Conservation (phyloP, 2,113 vertebrate species). For the Furnarius figulus region DNA sequence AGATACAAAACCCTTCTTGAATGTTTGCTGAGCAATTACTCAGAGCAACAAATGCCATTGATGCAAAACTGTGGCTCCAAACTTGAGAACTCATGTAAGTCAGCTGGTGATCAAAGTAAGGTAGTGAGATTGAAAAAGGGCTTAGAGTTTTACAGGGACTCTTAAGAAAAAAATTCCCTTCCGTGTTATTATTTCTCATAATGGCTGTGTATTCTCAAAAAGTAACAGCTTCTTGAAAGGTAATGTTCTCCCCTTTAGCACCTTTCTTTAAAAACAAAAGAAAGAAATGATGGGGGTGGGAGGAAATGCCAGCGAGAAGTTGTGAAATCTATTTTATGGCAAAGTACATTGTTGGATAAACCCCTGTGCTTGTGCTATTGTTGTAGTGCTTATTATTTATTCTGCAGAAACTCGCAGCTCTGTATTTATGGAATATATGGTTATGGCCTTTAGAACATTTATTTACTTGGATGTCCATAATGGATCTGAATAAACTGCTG, state of each 20-base stretch:
- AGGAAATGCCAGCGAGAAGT: background rate
- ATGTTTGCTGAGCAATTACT: background rate
- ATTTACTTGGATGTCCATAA: slow-evolving; percentile 72
- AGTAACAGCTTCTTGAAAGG: slow-evolving; percentile 9
- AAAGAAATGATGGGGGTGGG: background rate
- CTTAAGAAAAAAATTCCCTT: background rate
- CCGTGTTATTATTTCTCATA: background rate
- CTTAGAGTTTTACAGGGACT: background rate
- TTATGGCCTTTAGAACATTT: slow-evolving; percentile 69
- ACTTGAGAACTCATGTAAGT: background rate
- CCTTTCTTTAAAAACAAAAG: slow-evolving; percentile 45
- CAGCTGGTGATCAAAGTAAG: background rate
- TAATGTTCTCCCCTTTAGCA: slow-evolving; percentile 12
- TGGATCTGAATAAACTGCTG: slow-evolving; percentile 65
- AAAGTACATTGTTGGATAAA: slow-evolving; percentile 52
- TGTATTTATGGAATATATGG: slow-evolving; percentile 64
- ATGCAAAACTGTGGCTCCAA: background rate
- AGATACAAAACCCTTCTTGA: background rate
- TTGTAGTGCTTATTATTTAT: slow-evolving; percentile 62
- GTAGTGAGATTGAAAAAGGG: background rate
- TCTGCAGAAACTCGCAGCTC: slow-evolving; percentile 62
- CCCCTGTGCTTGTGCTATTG: slow-evolving; percentile 44
- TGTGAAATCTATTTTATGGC: slow-evolving; percentile 16
- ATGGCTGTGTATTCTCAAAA: background rate
- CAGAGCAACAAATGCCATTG: background rate